Conservation (phyloP, 1,140 invertebrate species). For the Lepidotrigona ventralis region DNA sequence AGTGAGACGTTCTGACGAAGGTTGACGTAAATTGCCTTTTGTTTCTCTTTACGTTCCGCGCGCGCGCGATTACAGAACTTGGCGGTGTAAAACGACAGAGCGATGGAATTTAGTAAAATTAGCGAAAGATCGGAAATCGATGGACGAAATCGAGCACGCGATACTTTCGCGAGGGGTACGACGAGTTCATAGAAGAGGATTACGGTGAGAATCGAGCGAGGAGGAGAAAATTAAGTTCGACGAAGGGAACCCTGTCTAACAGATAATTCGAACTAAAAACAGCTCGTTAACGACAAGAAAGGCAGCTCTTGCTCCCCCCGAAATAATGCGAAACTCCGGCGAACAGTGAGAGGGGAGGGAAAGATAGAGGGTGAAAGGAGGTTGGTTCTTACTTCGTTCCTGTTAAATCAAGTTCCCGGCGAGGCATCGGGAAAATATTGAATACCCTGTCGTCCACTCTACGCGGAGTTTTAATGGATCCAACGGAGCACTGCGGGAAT, state of each 20-base stretch:
- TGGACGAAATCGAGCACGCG: background rate
- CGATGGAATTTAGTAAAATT: background rate
- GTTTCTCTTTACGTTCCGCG: background rate
- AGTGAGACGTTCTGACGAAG: background rate
- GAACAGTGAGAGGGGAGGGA: background rate
- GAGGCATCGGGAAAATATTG: constrained; percentile 41
- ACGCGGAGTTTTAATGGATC: constrained; percentile 43
- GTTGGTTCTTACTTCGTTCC: constrained; percentile 34
- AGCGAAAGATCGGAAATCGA: background rate
- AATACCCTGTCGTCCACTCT: constrained; percentile 34
- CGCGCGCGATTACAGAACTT: no score
- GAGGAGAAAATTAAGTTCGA: constrained; percentile 17
- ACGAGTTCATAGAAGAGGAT: no score
- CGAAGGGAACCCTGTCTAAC: background rate
- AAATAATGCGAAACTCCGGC: constrained; percentile 34
- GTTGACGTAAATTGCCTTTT: background rate
- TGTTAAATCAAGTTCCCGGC: constrained; percentile 42
- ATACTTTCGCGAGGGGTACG: background rate
- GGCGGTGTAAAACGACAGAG: background rate
- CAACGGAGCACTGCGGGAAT: background rate
- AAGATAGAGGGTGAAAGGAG: background rate
- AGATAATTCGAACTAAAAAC: constrained; percentile 35
- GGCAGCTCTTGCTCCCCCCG: constrained; percentile 1
- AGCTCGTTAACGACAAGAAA: constrained; percentile 45
- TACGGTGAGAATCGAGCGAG: background rate